These are phyloP conservation scores for Nomada goodeniana DNA, from an alignment of 2,888 invertebrate species.

Conservation along the genomic window DNA sequence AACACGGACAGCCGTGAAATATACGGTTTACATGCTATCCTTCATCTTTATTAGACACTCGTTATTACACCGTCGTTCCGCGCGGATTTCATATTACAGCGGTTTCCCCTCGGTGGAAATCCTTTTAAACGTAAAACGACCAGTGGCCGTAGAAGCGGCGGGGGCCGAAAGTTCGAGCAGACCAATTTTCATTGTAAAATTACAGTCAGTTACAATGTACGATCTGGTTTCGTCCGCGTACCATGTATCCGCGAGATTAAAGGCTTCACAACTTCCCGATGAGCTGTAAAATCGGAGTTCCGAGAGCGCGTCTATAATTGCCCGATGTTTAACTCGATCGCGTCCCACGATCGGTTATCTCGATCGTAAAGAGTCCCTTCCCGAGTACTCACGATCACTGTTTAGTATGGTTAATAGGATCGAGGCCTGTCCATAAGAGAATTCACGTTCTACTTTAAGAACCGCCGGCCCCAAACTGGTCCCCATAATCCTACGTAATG, in stretches of 20 bases:
- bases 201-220: conserved; percentile 1
- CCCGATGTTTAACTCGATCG: neutral
- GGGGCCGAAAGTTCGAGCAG: conserved; percentile 25
- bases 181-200: conserved; percentile 22
- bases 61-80: conserved; percentile 22
- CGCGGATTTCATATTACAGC: conserved; percentile 12
- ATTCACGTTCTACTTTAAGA: conserved; percentile 17
- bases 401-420: neutral
- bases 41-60: conserved; percentile 32
- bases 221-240: conserved; percentile 6
- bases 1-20: conserved; percentile 10
- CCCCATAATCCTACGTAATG: conserved; percentile 6
- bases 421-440: neutral
- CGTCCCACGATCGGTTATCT: conserved; percentile 4
- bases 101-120: neutral
- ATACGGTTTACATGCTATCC: conserved; percentile 2
- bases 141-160: neutral
- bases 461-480: conserved; percentile 54
- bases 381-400: neutral
- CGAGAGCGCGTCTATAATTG: neutral
- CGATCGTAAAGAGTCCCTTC: too few relatives aligned
- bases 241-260: conserved; percentile 1
- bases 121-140: neutral
- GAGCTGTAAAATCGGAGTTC: conserved; percentile 6
- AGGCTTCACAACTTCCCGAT: conserved; percentile 11